Base-by-base conservation (phyloP, 2,113 vertebrate genomes). In the Percopsis transmontana region DNA sequence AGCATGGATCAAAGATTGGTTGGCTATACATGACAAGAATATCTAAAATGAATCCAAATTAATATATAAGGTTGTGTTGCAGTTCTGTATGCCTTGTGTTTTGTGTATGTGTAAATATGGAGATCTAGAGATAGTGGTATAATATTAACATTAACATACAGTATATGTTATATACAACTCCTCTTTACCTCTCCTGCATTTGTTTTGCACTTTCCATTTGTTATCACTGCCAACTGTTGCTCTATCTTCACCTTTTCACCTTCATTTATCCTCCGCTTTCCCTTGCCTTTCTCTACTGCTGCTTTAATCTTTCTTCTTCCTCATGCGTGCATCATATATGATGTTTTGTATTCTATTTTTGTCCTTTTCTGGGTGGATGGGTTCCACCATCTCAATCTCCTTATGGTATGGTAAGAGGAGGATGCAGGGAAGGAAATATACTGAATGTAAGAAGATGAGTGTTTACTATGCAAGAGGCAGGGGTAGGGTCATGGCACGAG, bases 391-490 rank as follows among this genome's bases (percentile, higher is more conserved):
- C 27, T 33, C 42, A 45, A 45, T 18, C 50, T 52, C 6, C 12
- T 21, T 54, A 13, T 6, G 13, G 18, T 52, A 20, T 52, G 47
- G 51, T 14, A 45, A 60, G 39, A 40, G 40, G 18, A 39, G 27
- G 45, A 54, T 21, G 15, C 15, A 40, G 62, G 68, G 39, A 1
- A 24, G 65, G 57, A 44, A 47, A 27, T 48, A 58, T 64, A 41
- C 19, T 27, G 24, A 58, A 9, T 40, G 48, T 19, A 24, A 44
- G 47, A 39, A 20, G 53, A 60, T 18, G 61, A 70, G 53, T 67
- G 83, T 85, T 83, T 82, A 87, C 88, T 90, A 90, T 90, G 88
- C 88, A 90, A 90, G 82, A 86, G 70, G 75, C 51, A 62, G 74
- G 55, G 68, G 11, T 7, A 16, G 12, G 58, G 60, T 84, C 84